Percentiles rank a stretch among this genome's conserved stretches.
Evolutionary conservation across 2,113 vertebrate species (phyloP).

Genomic region (Falcunculus frontatus): DNA sequence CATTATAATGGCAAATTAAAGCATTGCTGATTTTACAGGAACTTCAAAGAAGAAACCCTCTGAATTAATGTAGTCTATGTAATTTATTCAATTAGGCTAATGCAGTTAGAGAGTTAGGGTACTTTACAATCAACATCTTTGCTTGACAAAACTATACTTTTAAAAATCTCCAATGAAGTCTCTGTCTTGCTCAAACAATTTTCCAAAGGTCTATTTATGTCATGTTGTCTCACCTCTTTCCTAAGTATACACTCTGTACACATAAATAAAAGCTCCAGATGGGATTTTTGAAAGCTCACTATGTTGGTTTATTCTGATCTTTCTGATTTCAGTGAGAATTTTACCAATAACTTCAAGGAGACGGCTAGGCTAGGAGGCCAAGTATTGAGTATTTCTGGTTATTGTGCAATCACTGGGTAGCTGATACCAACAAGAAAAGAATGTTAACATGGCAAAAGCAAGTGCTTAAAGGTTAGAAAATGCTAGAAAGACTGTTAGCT

Average conservation of each 20-base stretch:
- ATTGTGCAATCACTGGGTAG: not conserved
- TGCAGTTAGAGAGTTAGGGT: not conserved
- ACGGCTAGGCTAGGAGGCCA: not conserved
- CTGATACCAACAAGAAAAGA: not conserved
- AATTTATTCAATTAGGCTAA: conserved; percentile 1
- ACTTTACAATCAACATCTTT: not conserved
- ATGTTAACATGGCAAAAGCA: not conserved
- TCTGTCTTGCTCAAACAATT: not conserved
- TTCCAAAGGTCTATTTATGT: not conserved
- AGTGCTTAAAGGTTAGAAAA: not conserved
- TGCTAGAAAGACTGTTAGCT: not conserved
- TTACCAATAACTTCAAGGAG: not conserved
- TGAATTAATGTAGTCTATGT: not conserved
- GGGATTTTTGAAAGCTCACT: not conserved
- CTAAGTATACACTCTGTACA: not conserved
- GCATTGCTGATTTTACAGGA: not conserved
- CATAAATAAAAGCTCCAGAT: not conserved
- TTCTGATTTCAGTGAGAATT: not conserved
- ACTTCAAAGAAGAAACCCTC: not conserved
- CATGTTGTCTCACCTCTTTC: not conserved
- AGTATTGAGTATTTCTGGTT: not conserved
- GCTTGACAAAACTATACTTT: not conserved
- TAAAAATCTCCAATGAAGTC: not conserved
- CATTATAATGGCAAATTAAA: not conserved
- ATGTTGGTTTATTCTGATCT: not conserved